phyloP scores from a whole-genome alignment of 2,797 vertebrate genomes.

The Squalus acanthias region DNA sequence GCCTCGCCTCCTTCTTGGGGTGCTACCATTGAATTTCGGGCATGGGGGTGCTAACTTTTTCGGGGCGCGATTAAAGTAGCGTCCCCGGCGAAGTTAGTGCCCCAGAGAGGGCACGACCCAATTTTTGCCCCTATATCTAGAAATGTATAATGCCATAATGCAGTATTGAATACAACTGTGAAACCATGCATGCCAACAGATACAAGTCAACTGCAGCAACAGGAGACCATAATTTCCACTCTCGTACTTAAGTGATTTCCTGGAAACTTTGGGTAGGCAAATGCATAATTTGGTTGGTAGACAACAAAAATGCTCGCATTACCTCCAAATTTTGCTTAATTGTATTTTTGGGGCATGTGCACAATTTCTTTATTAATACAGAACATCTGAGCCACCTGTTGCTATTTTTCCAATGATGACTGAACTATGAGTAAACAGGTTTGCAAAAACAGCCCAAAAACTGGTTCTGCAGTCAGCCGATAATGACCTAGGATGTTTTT shows the following conservation, averaged over 20 bases:
- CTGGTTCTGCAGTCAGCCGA: neutral
- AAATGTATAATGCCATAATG: neutral
- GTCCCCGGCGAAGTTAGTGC: no score
- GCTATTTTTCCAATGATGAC: neutral
- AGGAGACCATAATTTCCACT: neutral
- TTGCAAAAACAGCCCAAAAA: neutral
- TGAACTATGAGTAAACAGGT: neutral
- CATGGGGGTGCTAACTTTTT: no score
- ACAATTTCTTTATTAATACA: neutral
- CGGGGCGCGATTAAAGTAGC: no score
- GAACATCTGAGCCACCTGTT: constrained; percentile 13
- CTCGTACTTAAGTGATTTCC: neutral
- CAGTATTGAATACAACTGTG: neutral
- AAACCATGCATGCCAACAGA: neutral
- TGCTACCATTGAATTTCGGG: no score
- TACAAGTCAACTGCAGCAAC: neutral
- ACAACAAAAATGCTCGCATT: neutral
- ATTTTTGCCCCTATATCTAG: neutral
- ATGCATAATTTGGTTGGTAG: neutral
- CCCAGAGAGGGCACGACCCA: no score
- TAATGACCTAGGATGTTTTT: neutral
- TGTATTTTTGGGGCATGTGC: neutral
- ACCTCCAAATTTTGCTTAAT: neutral
- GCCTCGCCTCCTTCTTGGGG: no score
- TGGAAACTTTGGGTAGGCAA: neutral